phyloP scores from a whole-genome alignment of 2,888 invertebrate species.

The Lacanobia wlatinum region DNA sequence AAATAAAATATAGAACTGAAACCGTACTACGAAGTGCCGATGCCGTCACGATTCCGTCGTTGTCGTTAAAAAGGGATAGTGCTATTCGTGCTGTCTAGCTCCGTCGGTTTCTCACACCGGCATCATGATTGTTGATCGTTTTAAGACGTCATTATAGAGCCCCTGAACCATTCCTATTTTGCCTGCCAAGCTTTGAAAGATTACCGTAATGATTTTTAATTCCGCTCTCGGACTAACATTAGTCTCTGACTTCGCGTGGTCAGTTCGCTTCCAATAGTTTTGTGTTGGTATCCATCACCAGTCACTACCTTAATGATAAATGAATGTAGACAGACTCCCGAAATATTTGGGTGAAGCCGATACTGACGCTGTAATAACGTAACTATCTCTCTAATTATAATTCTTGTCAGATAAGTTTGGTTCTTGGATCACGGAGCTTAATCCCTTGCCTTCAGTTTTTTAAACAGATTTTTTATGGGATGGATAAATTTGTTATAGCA shows the following conservation, averaged over 20 bases:
- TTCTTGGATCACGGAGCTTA: slow-evolving; percentile 4
- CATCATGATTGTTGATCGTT: no score
- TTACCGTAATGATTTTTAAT: slow-evolving; percentile 35
- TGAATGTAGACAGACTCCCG: slow-evolving; percentile 47
- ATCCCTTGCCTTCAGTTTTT: background rate
- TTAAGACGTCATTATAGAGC: no score
- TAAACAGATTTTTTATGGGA: slow-evolving; percentile 14
- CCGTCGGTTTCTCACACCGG: no score
- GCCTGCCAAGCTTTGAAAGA: slow-evolving; percentile 29
- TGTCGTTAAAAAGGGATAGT: no score
- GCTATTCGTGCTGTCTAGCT: no score
- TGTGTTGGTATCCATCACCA: slow-evolving; percentile 54
- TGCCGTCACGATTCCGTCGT: no score
- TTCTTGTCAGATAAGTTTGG: slow-evolving; percentile 27
- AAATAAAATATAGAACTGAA: slow-evolving; percentile 10
- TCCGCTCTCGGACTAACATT: slow-evolving; percentile 10
- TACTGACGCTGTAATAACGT: slow-evolving; percentile 42
- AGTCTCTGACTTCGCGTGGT: slow-evolving; percentile 41
- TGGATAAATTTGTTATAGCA: background rate
- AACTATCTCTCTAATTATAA: slow-evolving; percentile 48
- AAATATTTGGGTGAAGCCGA: slow-evolving; percentile 57
- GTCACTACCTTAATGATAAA: slow-evolving; percentile 58
- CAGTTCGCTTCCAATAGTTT: slow-evolving; percentile 57
- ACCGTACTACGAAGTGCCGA: no score
- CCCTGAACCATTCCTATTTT: background rate